Evolutionary conservation across 2,113 vertebrate genomes (phyloP).

Genomic region (Petroica traversi): DNA sequence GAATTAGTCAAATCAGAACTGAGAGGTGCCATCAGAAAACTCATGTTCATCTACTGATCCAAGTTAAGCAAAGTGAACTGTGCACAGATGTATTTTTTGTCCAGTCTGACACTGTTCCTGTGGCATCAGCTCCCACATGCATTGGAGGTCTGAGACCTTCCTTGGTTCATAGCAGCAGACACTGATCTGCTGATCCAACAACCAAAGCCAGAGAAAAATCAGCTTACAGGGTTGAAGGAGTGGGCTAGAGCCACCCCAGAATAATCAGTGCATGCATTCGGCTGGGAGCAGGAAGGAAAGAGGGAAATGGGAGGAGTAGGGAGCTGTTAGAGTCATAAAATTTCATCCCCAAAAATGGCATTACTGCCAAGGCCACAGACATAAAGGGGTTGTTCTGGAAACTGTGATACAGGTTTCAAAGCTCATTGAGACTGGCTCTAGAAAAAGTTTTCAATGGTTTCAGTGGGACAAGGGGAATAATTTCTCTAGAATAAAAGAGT

Average conservation of each 20-base stretch:
- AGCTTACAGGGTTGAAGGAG: neutral
- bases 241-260: neutral
- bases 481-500: neutral
- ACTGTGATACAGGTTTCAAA: neutral
- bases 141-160: neutral
- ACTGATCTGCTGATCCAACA: neutral
- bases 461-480: neutral
- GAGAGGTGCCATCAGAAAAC: neutral
- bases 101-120: neutral
- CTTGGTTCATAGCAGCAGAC: neutral
- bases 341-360: neutral
- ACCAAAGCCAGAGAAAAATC: neutral
- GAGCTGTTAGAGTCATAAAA: neutral
- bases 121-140: neutral
- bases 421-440: neutral
- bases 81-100: neutral
- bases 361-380: neutral
- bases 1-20: neutral
- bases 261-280: neutral
- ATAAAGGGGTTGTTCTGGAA: neutral
- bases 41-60: fast-evolving
- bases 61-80: neutral
- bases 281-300: neutral
- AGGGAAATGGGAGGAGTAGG: neutral
- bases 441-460: neutral